These are phyloP conservation scores for Portevinia maculata DNA, from an alignment of 2,888 invertebrate genomes.

Conservation along the genomic window DNA sequence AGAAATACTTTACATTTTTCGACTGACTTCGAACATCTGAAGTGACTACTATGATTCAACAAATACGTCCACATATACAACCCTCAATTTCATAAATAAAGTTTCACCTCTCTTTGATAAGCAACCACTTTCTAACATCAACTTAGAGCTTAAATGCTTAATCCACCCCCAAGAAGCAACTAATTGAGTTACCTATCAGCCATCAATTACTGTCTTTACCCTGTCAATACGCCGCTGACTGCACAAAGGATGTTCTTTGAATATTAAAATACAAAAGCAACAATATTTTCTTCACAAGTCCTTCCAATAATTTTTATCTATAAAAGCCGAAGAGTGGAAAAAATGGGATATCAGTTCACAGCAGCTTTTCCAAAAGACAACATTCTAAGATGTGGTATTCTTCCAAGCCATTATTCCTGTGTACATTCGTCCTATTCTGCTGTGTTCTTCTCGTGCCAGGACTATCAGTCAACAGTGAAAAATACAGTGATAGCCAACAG, in stretches of 20 bases:
- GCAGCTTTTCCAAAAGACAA: constrained; percentile 11
- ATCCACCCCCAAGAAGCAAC: constrained; percentile 36
- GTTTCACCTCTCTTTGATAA: not conserved
- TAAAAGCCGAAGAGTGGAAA: constrained; percentile 41
- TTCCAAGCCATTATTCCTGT: constrained; percentile 54
- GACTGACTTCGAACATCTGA: too few relatives aligned
- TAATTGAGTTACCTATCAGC: constrained; percentile 68
- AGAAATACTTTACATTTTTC: too few relatives aligned
- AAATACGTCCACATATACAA: not conserved
- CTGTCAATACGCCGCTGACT: constrained; percentile 6
- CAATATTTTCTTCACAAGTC: not conserved
- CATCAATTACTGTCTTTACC: constrained; percentile 66
- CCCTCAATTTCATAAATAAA: not conserved
- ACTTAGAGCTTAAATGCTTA: not conserved
- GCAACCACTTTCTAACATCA: not conserved
- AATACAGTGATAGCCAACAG: constrained; percentile 54
- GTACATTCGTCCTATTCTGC: constrained; percentile 43
- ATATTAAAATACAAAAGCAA: constrained; percentile 26
- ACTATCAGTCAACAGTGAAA: constrained; percentile 52
- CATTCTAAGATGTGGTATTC: constrained; percentile 49
- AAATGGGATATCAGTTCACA: constrained; percentile 42
- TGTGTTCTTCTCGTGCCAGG: constrained; percentile 57
- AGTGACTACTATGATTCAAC: not conserved
- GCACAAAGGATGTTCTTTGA: constrained; percentile 20
- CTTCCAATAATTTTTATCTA: too few relatives aligned